Evolutionary conservation across 1,140 invertebrate species (phyloP), one percentile per base, ranked within the genome.

Genomic region (Stegodyphus dumicola): DNA sequence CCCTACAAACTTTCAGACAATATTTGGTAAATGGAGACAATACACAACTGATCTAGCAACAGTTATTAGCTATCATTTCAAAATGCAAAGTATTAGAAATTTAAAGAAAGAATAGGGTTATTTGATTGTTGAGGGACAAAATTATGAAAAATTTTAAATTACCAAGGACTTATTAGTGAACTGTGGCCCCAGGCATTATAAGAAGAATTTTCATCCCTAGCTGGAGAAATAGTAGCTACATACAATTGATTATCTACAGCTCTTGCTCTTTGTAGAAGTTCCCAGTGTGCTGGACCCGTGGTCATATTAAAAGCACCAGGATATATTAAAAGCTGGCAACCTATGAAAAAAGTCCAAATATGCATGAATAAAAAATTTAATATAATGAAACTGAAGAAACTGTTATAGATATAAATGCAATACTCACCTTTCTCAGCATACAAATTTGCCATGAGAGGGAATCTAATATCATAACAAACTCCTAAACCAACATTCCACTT

Each of bases 221-320:
- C 96, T 6, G 96, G 96, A 15, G 92, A 91, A 73, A 92, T 90
- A 33, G 90, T 89, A 7, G 92, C 92, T 6, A 93, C 91, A 89
- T 91, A 93, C 48, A 96, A 90, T 90, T 97, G 97, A 91, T 97
- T 96, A 90, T 99, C 97, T 64, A 95, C 92, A 48, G 98, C 97
- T 75, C 97, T 92, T 0, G 93, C 92, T 67, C 95, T 92, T 86
- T 94, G 93, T 6, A 99, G 91, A 4, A 98, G 90, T 88, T 97
- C 95, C 97, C 97, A 99, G 90, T 98, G 97, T 11, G 95, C 90
- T 1, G 96, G 96, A 0, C 97, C 97, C 1, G 97, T 98, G 11
- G 95, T 98, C 94, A 97, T 96, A 91, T 98, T 98, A 90, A 98
- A 99, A 13, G 97, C 97, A 69, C 94, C 96, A n/a, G 97, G 97